A percentile compares a stretch with the other conserved stretches of the same genome.
Evolutionary conservation across 1,140 invertebrate genomes (phyloP).

Genomic region (Amphibalanus amphitrite): DNA sequence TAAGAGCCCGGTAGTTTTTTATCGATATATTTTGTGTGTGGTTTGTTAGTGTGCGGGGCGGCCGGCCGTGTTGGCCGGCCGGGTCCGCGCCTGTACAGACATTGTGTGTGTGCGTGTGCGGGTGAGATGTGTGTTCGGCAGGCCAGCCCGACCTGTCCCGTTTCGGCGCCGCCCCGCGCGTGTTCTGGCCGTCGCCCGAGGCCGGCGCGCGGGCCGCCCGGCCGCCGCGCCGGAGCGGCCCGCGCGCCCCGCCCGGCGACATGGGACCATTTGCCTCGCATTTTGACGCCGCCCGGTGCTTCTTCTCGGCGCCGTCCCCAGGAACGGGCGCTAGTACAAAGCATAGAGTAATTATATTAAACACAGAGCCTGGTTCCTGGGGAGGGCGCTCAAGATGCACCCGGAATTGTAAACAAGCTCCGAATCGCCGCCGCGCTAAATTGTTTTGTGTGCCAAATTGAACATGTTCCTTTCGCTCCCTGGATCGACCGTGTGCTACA

Average conservation of each 20-base stretch:
- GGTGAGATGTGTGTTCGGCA: neutral
- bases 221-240: too few relatives aligned
- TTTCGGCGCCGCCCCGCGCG: neutral
- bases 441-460: constrained; percentile 1
- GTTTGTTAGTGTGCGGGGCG: neutral
- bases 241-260: too few relatives aligned
- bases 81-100: neutral
- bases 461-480: neutral
- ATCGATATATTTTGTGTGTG: constrained; percentile 1
- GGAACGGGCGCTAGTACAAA: constrained; percentile 1
- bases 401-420: neutral
- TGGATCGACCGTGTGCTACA: neutral
- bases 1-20: neutral
- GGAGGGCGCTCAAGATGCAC: neutral
- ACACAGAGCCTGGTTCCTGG: neutral
- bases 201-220: too few relatives aligned
- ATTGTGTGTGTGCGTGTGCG: neutral
- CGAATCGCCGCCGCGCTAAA: neutral
- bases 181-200: too few relatives aligned
- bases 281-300: neutral
- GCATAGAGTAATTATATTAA: neutral
- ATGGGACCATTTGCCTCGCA: neutral
- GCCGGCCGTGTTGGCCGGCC: neutral
- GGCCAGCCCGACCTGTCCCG: neutral
- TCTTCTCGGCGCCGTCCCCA: neutral